Base-by-base conservation (phyloP, 2,888 invertebrate genomes). In the Himalopsyche anomala region DNA sequence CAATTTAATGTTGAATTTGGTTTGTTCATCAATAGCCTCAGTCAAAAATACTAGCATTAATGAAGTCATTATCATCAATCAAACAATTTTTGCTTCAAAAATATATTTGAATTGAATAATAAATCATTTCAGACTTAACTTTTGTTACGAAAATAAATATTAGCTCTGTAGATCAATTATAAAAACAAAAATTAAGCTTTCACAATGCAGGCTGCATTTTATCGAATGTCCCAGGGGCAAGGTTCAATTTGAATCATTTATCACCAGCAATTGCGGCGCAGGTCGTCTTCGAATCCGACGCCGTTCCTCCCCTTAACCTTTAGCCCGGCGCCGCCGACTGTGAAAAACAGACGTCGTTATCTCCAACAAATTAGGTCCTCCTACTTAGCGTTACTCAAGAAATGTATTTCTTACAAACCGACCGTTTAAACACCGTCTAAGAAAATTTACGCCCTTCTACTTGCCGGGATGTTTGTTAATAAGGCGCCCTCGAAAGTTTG, bases 301-400 rank as follows among this genome's bases (percentile, higher is more conserved):
- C 55, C 84, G 19, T 40, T 81, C 19, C 17, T 42, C 54, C 81
- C 42, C 82, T 54, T 54, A 82, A 82, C 56, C 82, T 82, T 85
- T 82, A 45, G 55, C 54, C 42, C 74, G 82, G 51, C 56, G 55
- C 79, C 82, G 74, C 74, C 42, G 82, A 82, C 82, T 80, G 82
- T 85, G 85, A 86, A 84, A 82, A 81, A 84, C 86, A 84, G 84
- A 84, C 86, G 56, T 86, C 84, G 86, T 86, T 84, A 86, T 86
- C 86, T 82, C 79, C 81, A 86, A 86, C 86, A 86, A 86, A 84
- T 86, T 86, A 86, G 86, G 56, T 82, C 79, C 82, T 54, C 84
- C 81, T 74, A 28, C 74, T 69, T 74, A 74, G 74, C 74, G 74
- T 82, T 19, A 19, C 74, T 74, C 74, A 74, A 82, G 51, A 82